Conservation (phyloP, 2,797 vertebrate genomes). For the Peromyscus nudipes region DNA sequence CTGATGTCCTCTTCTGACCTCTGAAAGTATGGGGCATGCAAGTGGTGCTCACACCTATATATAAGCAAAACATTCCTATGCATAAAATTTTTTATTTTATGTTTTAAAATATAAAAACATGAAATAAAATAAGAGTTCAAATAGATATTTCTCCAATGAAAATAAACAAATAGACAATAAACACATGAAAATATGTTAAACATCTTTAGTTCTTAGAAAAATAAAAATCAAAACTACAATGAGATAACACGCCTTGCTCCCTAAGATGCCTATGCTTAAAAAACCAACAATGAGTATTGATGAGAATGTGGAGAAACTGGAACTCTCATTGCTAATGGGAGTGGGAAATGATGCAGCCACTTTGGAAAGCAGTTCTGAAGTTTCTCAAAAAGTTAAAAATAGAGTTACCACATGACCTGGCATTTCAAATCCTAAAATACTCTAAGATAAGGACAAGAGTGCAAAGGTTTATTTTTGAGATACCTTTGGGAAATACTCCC, state of each 20-base stretch:
- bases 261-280: not conserved
- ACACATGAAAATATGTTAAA: not conserved
- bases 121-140: not conserved
- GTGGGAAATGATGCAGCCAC: not conserved
- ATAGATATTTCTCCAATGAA: not conserved
- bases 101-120: not conserved
- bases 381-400: not conserved
- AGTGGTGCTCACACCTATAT: not conserved
- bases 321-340: not conserved
- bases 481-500: not conserved
- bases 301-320: not conserved
- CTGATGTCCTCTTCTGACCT: not conserved
- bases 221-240: not conserved
- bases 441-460: not conserved
- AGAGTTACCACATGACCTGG: not conserved
- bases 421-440: not conserved
- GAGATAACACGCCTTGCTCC: not conserved
- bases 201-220: not conserved
- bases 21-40: not conserved
- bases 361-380: not conserved
- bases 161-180: not conserved
- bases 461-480: not conserved
- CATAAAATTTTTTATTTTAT: not conserved
- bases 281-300: not conserved
- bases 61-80: not conserved